Evolutionary conservation across 1,140 invertebrate genomes (phyloP).

Genomic region (Caenorhabditis briggsae): DNA sequence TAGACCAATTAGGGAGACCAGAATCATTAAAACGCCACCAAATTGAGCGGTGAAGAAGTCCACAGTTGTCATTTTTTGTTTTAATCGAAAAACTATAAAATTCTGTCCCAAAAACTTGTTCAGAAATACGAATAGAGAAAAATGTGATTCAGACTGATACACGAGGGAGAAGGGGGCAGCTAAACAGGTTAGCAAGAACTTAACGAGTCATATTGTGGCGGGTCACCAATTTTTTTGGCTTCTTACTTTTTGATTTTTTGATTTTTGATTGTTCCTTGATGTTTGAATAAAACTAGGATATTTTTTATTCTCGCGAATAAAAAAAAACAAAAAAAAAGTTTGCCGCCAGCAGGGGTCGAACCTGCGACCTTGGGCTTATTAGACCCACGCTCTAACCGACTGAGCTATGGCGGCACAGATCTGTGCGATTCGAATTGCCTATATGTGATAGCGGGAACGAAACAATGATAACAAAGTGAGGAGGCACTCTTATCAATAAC

Average conservation of each 20-base stretch:
- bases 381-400: constrained; percentile 78
- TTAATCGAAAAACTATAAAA: no score
- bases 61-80: neutral
- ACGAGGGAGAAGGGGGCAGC: no score
- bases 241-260: neutral
- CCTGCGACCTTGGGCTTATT: constrained; percentile 78
- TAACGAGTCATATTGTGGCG: neutral
- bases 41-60: constrained; percentile 4
- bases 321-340: constrained; percentile 30
- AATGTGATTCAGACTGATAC: no score
- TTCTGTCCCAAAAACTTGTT: no score
- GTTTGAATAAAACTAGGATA: no score
- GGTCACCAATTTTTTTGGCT: neutral
- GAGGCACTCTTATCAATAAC: no score
- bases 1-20: constrained; percentile 1
- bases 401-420: constrained; percentile 75
- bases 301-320: constrained; percentile 77
- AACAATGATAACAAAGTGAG: no score
- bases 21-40: neutral
- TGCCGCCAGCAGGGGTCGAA: constrained; percentile 78
- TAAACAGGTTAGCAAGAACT: neutral
- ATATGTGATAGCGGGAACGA: no score
- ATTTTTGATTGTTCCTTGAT: neutral
- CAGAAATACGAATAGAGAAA: no score
- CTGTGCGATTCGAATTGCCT: no score